Conservation (phyloP, 2,888 invertebrate genomes). For the Eupithecia tripunctaria region DNA sequence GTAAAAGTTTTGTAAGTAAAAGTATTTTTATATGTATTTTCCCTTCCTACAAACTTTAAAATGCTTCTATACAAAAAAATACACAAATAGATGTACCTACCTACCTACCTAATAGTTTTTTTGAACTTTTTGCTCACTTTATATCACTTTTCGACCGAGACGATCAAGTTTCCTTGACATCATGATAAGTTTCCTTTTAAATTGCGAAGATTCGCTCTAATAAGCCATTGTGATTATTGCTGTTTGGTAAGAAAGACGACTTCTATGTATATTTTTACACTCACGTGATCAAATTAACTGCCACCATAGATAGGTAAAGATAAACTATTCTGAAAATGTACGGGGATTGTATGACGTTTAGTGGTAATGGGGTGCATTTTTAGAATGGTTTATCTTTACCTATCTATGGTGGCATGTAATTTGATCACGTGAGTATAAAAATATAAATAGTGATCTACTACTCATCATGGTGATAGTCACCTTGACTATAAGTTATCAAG, state of each 20-base stretch:
- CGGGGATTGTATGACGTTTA: too few species aligned
- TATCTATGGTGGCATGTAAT: too few species aligned
- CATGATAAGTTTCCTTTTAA: slow-evolving; percentile 14
- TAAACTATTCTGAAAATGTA: too few species aligned
- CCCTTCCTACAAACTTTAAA: background rate
- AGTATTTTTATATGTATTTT: too few species aligned
- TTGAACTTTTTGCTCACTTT: background rate
- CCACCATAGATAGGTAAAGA: background rate
- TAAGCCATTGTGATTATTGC: slow-evolving; percentile 5
- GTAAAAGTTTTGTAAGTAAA: slow-evolving; percentile 42
- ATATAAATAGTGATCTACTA: too few species aligned
- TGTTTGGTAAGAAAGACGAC: background rate
- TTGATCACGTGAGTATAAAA: too few species aligned
- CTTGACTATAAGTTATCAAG: background rate
- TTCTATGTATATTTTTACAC: background rate
- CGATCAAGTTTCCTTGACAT: slow-evolving; percentile 33
- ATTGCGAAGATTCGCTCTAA: slow-evolving; percentile 1
- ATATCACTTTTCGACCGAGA: slow-evolving; percentile 24
- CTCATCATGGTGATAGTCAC: background rate
- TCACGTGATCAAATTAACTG: background rate
- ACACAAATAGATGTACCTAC: background rate
- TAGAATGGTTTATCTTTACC: too few species aligned
- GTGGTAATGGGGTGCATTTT: too few species aligned
- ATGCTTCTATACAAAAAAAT: background rate
- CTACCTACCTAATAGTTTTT: background rate